These are phyloP conservation scores for Cephus rjabovi DNA, from an alignment of 2,888 invertebrate species.

Conservation along the genomic window DNA sequence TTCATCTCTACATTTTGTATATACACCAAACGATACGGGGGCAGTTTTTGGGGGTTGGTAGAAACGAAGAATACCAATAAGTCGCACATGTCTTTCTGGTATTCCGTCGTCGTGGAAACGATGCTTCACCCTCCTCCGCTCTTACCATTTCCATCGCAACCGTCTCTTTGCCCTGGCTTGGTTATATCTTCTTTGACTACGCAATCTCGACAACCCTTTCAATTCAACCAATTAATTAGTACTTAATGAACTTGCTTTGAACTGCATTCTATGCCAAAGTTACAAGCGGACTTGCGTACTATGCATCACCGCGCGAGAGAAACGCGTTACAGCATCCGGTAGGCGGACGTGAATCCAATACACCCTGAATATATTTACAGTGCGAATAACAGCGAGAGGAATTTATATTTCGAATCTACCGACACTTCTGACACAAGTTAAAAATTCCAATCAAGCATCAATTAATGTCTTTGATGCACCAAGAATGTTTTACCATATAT, in stretches of 20 bases:
- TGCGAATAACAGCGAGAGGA: neutral
- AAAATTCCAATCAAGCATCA: neutral
- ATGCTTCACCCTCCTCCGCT: constrained; percentile 15
- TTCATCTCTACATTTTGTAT: neutral
- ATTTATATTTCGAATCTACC: neutral
- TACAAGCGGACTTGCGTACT: neutral
- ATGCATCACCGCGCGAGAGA: neutral
- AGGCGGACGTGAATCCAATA: neutral
- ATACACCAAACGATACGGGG: neutral
- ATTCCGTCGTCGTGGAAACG: constrained; percentile 11
- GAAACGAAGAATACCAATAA: neutral
- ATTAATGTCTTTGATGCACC: neutral
- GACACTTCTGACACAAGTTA: neutral
- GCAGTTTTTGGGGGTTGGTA: neutral
- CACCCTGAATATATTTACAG: neutral
- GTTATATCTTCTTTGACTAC: constrained; percentile 43
- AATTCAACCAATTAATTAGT: constrained; percentile 54
- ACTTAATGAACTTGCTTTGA: constrained; percentile 52
- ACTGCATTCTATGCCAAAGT: constrained; percentile 39
- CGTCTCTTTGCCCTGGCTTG: constrained; percentile 1
- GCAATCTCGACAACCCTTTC: constrained; percentile 40
- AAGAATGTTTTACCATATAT: neutral
- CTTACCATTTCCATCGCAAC: neutral
- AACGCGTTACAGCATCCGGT: neutral
- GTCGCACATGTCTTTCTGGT: neutral